Conservation (phyloP, 2,888 invertebrate species). For the Pilophorus perplexus region DNA sequence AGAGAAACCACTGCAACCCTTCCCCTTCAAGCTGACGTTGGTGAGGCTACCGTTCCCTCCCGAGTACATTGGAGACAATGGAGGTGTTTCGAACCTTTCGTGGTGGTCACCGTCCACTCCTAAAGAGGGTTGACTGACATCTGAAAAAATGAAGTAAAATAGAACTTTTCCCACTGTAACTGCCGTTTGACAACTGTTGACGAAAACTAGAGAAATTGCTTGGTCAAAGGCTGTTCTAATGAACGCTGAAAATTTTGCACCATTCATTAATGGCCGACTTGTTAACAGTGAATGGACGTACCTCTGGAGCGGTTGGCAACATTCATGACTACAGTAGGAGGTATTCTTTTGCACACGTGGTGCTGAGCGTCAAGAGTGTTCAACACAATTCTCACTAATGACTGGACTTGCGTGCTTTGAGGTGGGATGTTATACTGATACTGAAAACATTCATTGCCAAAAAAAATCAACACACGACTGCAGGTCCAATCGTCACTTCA, state of each 20-base stretch:
- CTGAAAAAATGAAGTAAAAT: slow-evolving; percentile 56
- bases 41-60: slow-evolving; percentile 54
- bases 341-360: slow-evolving; percentile 84
- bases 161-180: too few relatives aligned
- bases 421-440: slow-evolving; percentile 74
- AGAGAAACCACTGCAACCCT: slow-evolving; percentile 45
- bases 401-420: slow-evolving; percentile 63
- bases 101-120: slow-evolving; percentile 63
- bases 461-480: background rate
- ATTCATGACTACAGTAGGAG: slow-evolving; percentile 72
- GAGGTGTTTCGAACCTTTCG: slow-evolving; percentile 57
- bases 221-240: too few relatives aligned
- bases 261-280: too few relatives aligned
- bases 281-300: slow-evolving; percentile 50
- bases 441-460: slow-evolving; percentile 53
- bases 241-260: too few relatives aligned
- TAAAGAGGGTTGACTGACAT: slow-evolving; percentile 73
- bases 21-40: slow-evolving; percentile 44
- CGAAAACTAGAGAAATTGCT: too few relatives aligned
- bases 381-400: slow-evolving; percentile 81
- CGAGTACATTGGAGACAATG: slow-evolving; percentile 63
- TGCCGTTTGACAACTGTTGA: too few relatives aligned
- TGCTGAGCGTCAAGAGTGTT: slow-evolving; percentile 89
- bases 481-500: background rate
- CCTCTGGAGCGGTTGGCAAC: slow-evolving; percentile 66